Percentiles rank a stretch among this genome's conserved stretches.
Conservation (phyloP, 1,140 invertebrate species). For the Tetramorium parvispinum region DNA sequence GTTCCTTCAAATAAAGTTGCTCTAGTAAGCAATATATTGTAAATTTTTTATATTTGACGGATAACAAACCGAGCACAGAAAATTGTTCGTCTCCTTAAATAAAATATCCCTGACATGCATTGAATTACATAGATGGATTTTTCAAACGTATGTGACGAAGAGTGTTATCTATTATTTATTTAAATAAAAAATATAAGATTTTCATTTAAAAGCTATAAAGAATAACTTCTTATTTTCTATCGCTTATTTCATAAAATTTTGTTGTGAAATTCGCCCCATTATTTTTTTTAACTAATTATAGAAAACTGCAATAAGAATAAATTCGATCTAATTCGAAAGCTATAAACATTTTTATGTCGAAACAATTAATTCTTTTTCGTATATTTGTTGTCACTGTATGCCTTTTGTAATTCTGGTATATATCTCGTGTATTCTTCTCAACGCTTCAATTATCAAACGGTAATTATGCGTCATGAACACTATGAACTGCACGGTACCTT, state of each 20-base stretch:
- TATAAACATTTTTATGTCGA: background rate
- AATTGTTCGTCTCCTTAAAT: background rate
- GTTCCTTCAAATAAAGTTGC: background rate
- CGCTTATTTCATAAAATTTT: background rate
- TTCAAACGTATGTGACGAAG: background rate
- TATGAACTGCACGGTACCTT: background rate
- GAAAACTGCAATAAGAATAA: background rate
- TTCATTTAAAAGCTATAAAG: background rate
- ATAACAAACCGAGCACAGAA: background rate
- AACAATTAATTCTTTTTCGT: background rate
- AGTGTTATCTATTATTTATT: background rate
- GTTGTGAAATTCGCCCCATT: background rate
- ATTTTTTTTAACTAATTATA: background rate
- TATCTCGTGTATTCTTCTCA: background rate
- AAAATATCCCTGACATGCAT: background rate
- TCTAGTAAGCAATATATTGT: background rate
- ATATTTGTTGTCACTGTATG: background rate
- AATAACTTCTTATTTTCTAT: background rate
- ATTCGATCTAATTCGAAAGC: background rate
- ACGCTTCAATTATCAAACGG: slow-evolving; percentile 54
- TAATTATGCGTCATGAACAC: slow-evolving; percentile 58
- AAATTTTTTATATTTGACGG: slow-evolving; percentile 7
- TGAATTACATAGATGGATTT: background rate
- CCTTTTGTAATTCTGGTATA: background rate
- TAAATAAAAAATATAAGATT: background rate